A percentile compares a stretch with the other conserved stretches of the same genome.
These are phyloP conservation scores for Chelonia mydas DNA, from an alignment of 2,797 vertebrate genomes.

Conservation along the genomic window DNA sequence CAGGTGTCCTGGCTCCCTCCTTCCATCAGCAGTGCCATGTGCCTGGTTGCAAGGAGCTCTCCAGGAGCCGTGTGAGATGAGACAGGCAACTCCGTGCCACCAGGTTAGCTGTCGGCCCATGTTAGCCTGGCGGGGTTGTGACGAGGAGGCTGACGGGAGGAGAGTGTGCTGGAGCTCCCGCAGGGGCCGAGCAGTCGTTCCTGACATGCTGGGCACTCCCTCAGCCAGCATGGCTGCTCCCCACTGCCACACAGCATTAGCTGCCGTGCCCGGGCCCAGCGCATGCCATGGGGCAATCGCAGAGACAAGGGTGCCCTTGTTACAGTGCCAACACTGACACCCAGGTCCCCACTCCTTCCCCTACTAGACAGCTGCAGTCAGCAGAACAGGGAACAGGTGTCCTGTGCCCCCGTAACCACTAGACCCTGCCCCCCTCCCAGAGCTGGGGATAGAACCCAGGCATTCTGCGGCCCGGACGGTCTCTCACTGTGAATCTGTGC, in stretches of 20 bases:
- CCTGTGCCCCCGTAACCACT: not conserved
- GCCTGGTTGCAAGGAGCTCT: not conserved
- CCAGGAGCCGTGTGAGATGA: no score
- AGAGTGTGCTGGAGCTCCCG: not conserved
- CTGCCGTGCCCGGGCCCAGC: not conserved
- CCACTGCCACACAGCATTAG: slow-evolving; percentile 1
- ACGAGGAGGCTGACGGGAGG: not conserved
- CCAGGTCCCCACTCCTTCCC: not conserved
- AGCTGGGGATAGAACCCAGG: not conserved
- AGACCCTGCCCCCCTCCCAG: not conserved
- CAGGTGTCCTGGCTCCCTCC: not conserved
- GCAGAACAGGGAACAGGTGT: not conserved
- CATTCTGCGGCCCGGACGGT: not conserved
- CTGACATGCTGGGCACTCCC: not conserved
- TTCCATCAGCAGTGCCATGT: not conserved
- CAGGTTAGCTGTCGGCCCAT: not conserved
- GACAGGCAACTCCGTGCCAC: not conserved
- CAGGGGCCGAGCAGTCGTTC: not conserved
- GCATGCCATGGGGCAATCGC: not conserved
- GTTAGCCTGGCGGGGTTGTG: not conserved
- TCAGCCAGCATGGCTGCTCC: not conserved
- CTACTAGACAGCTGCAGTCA: no score
- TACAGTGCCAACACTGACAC: not conserved
- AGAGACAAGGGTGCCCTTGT: not conserved
- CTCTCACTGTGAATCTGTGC: not conserved